Evolutionary conservation across 53 echinoderm and acorn worm species (phyloP), one percentile per base, ranked within the genome.

Genomic region (Holothuria scabra): DNA sequence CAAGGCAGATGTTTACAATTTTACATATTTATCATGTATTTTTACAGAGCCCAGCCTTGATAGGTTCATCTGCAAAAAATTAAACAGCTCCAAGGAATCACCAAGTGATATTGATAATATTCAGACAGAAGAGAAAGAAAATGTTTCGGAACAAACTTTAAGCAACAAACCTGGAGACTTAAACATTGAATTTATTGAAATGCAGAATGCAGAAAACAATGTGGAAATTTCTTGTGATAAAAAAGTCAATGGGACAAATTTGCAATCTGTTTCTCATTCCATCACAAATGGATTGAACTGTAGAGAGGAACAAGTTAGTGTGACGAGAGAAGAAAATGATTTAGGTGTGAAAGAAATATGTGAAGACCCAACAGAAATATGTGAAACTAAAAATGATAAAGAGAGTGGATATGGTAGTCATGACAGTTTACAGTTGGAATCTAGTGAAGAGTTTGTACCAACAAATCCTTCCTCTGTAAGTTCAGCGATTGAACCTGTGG

Each of bases 1-100:
- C 9, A 2, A 13, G 10, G 5, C 8, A 18, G 23, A 57, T 31
- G 21, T 10, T n/a, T 21, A 41, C 10, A 41, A 3, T 41, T 41
- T 41, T 83, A n/a, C n/a, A n/a, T n/a, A 8, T 74, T 34, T 49
- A 35, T 41, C 60, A 65, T 74, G 23, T 84, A 3, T 83, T 86
- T 82, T 14, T 83, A 52, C 52, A 97, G 97, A 94, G 28, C 97
- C 97, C 26, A 97, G 83, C 56, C 83, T 97, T 28, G 94, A 97
- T 67, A 66, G 69, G 35, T 97, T 94, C 86, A 86, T 97, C 24
- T 56, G 65, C 8, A 64, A 28, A 64, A 64, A 10, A 7, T 8
- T 28, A 1, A n/a, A 31, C 10, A 64, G 12, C 31, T 10, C 14
- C 28, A 52, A 52, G 18, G 52, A 52, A 8, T 16, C 18, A 5